Evolutionary conservation across 2,113 vertebrate genomes (phyloP), one percentile per base, ranked within the genome.

Genomic region (Dicerorhinus sumatrensis): DNA sequence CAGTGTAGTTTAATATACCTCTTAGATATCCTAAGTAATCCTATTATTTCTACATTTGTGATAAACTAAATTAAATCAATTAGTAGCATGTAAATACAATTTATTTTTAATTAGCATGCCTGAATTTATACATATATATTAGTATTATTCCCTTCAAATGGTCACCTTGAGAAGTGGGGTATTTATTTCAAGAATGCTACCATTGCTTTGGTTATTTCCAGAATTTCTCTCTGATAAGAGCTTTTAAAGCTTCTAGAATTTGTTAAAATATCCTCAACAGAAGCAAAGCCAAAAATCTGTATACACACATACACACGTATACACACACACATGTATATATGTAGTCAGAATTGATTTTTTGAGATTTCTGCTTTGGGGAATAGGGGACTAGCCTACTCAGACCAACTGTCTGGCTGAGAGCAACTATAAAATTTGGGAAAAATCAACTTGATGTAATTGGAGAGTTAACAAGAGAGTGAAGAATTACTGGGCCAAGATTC

Each of bases 41-140:
- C 69, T 96, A 73, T 80, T 94, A 90, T 56, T 72, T 31, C 60
- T 58, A 36, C 13, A 62, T 46, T 77, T 62, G 4, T 83, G 54
- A 54, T 89, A 11, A 77, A 36, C 51, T 77, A 16, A 89, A 60
- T 79, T 81, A 56, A 60, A 31, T 73, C 54, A 84, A 65, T 58
- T 86, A 80, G 3, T 54, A 67, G 12, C 56, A 81, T 62, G 63
- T 46, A 58, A 72, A 70, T 73, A 62, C 2, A 31, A 77, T 70
- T 83, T 87, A 82, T 83, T 96, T 85, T 96, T 65, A 91, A 91
- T 91, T 91, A 94, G 31, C 20, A 17, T 75, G 14, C n/a, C 23
- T 73, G 16, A 72, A 96, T 65, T 72, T 31, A 60, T 79, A 12
- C 51, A 63, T n/a, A n/a, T 70, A 20, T 77, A 60, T 48, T 48